Percentiles rank a stretch among this genome's conserved stretches.
phyloP scores from a whole-genome alignment of 92 coral and sea anemone genomes.

The Scolanthus callimorphus region DNA sequence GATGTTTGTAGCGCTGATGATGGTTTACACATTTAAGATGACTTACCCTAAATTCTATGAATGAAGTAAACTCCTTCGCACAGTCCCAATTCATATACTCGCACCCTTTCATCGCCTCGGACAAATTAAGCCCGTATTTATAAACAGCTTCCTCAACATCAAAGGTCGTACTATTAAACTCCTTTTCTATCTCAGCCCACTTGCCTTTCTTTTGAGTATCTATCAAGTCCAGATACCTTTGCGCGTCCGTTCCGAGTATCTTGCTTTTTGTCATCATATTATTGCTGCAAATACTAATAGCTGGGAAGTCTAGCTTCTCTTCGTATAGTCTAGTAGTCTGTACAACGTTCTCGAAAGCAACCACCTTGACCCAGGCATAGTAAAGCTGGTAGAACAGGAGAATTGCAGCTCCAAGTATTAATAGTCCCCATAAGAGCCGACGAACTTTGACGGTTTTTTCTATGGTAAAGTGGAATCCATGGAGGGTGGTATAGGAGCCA shows the following conservation, averaged over 20 bases:
- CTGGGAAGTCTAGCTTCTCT: conserved; percentile 34
- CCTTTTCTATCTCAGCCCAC: not conserved
- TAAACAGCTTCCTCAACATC: conserved; percentile 37
- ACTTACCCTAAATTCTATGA: conserved; percentile 36
- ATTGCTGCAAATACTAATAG: conserved; percentile 63
- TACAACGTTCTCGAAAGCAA: conserved; percentile 13
- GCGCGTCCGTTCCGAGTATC: conserved; percentile 58
- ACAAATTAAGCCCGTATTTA: conserved; percentile 25
- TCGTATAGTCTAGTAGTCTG: conserved; percentile 13
- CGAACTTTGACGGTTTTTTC: conserved; percentile 27
- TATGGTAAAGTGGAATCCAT: conserved; percentile 55
- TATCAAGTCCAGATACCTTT: conserved; percentile 47
- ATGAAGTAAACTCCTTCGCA: conserved; percentile 32
- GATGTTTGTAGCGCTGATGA: too few relatives aligned
- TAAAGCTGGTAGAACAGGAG: conserved; percentile 38
- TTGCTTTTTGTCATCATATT: conserved; percentile 59
- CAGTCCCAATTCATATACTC: conserved; percentile 8
- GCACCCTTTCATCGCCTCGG: conserved; percentile 33
- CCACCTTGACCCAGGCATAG: conserved; percentile 16
- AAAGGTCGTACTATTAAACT: conserved; percentile 12
- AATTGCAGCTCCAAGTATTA: conserved; percentile 19
- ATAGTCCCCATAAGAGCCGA: conserved; percentile 37
- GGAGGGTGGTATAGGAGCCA: conserved; percentile 59
- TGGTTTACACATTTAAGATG: too few relatives aligned
- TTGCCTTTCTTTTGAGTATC: conserved; percentile 3